These are phyloP conservation scores for Cyclargus thomasi DNA, from an alignment of 1,140 invertebrate genomes.

Conservation along the genomic window DNA sequence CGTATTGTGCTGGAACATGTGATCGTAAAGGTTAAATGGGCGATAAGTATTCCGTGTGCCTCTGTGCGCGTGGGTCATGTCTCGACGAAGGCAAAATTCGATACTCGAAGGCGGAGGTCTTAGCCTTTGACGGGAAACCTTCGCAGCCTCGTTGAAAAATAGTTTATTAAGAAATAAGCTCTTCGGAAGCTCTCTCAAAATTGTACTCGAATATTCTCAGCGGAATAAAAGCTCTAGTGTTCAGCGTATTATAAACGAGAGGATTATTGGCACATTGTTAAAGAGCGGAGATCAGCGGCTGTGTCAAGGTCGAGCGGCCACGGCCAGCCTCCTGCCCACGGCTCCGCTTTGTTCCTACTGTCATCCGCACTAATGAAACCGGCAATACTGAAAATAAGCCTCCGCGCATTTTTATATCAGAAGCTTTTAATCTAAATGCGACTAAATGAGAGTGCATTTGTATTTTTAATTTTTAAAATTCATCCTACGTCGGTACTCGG, in stretches of 20 bases:
- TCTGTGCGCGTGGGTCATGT: neutral
- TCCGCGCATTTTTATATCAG: neutral
- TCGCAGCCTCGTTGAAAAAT: neutral
- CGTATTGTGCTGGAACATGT: neutral
- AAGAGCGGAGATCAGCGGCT: slow-evolving; percentile 34
- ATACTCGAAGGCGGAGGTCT: neutral
- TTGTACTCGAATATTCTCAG: neutral
- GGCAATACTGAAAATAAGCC: neutral
- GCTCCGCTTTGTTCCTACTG: slow-evolving; percentile 4
- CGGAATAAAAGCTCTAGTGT: neutral
- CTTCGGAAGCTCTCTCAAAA: neutral
- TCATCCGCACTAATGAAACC: slow-evolving; percentile 22
- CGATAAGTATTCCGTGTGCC: neutral
- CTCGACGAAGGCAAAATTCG: neutral
- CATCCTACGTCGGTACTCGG: neutral
- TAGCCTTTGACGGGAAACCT: neutral
- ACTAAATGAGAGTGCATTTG: neutral
- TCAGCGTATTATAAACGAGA: slow-evolving; percentile 27
- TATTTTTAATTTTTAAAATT: neutral
- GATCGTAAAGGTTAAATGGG: neutral
- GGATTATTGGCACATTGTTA: slow-evolving; percentile 39
- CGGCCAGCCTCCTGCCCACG: slow-evolving; percentile 26
- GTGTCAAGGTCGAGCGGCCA: slow-evolving; percentile 54
- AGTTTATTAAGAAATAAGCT: neutral
- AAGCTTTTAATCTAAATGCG: slow-evolving; percentile 1